phyloP scores from a whole-genome alignment of 2,888 invertebrate species.

The Eilema depressum region DNA sequence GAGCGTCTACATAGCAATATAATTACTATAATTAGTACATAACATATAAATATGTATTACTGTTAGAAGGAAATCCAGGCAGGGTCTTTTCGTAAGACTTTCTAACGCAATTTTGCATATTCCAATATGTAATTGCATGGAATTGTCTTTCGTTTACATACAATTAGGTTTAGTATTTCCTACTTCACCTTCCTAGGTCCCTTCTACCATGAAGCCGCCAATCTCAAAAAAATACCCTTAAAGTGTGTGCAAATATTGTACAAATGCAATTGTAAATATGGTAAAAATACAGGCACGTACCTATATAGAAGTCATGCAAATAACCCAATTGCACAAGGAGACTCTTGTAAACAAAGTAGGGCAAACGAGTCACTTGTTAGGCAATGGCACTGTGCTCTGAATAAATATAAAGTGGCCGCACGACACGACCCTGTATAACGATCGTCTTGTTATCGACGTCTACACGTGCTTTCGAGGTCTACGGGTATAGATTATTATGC shows the following conservation, averaged over 20 bases:
- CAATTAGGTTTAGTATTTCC: too few species aligned
- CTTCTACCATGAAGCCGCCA: too few species aligned
- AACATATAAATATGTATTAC: not conserved
- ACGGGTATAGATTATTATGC: slow-evolving; percentile 32
- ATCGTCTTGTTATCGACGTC: slow-evolving; percentile 65
- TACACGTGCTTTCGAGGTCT: slow-evolving; percentile 59
- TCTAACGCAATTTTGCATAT: too few species aligned
- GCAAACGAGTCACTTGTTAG: slow-evolving; percentile 73
- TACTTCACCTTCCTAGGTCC: too few species aligned
- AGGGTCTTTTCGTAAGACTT: too few species aligned
- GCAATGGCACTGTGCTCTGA: slow-evolving; percentile 71
- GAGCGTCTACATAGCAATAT: not conserved
- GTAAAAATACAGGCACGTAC: slow-evolving; percentile 26
- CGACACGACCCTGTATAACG: slow-evolving; percentile 60
- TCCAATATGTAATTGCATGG: too few species aligned
- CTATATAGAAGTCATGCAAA: slow-evolving; percentile 45
- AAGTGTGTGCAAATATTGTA: not conserved
- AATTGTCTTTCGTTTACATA: too few species aligned
- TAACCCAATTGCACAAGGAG: slow-evolving; percentile 55
- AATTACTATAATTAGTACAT: not conserved
- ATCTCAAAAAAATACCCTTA: not conserved
- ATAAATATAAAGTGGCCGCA: slow-evolving; percentile 66
- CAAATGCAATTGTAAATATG: slow-evolving; percentile 3
- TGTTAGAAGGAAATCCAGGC: too few species aligned
- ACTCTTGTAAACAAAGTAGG: slow-evolving; percentile 68